Evolutionary conservation across 2,888 invertebrate genomes (phyloP), one percentile per base, ranked within the genome.

Genomic region (Caenorhabditis sinica): DNA sequence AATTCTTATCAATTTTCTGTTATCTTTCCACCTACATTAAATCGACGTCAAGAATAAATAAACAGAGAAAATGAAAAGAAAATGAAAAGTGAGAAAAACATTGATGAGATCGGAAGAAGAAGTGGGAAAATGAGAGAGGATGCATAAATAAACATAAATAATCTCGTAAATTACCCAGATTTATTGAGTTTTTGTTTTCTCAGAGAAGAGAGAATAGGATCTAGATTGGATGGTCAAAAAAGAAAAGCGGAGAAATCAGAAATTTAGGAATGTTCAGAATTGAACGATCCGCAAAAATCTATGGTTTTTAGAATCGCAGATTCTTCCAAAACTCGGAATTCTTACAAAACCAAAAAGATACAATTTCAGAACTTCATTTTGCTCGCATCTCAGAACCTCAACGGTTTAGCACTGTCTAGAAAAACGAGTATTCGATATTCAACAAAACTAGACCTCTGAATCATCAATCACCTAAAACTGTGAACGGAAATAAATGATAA

Each of bases 401-500:
- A 15, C 6, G n/a, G 0, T n/a, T 49, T n/a, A n/a, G 49, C 49
- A 51, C 11, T 13, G 6, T n/a, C 1, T 53, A 11, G 2, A 53
- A 53, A 49, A 49, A 49, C n/a, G n/a, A 45, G 6, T 49, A 9
- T 53, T 13, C 8, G 56, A 56, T 40, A 23, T 30, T 40, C 2
- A 40, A 71, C 33, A 53, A 53, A 23, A n/a, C 56, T 25, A 72
- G 45, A 49, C 15, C 30, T 23, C 40, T 30, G 17, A 49, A 15
- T 11, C 53, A 75, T 75, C 56, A 66, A 74, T 72, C 71, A 72
- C 13, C 56, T 30, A 40, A 66, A 75, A 74, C 74, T 74, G 74
- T 63, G 75, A 75, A 66, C 65, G 43, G 63, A 72, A 61, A 45
- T 20, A 23, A 61, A 71, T 40, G 61, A 61, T 61, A 61, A 33